A percentile compares a stretch with the other conserved stretches of the same genome.
Conservation (phyloP, 2,888 invertebrate genomes). For the Epistrophella euchroma region DNA sequence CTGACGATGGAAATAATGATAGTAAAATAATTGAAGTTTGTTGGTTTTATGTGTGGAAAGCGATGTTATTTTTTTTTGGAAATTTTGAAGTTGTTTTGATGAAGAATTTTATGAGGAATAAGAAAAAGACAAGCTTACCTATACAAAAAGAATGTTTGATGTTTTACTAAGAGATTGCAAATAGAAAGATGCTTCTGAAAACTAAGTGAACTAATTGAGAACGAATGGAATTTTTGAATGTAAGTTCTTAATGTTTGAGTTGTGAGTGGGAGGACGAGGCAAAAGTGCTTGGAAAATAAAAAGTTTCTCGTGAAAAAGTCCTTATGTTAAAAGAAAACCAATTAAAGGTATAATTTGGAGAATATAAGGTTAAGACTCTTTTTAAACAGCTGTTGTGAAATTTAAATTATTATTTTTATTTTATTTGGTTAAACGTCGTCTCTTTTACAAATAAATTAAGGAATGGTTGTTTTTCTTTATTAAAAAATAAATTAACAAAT, state of each 20-base stretch:
- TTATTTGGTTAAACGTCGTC: no score
- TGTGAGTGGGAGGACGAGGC: background rate
- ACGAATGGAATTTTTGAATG: slow-evolving; percentile 7
- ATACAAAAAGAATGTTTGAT: slow-evolving; percentile 33
- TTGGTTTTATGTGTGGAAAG: slow-evolving; percentile 51
- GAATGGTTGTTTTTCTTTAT: no score
- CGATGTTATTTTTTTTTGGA: slow-evolving; percentile 15
- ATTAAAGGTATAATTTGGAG: background rate
- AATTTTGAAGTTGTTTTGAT: slow-evolving; percentile 33
- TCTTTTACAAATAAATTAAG: no score
- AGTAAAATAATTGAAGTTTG: slow-evolving; percentile 60
- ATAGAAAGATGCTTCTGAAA: slow-evolving; percentile 23
- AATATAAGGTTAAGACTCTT: background rate
- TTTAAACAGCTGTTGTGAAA: background rate
- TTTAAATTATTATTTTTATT: background rate
- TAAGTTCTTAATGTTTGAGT: background rate
- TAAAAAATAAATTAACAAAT: no score
- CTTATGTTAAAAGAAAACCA: background rate
- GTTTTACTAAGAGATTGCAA: slow-evolving; percentile 34
- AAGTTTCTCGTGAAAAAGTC: background rate
- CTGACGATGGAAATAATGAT: slow-evolving; percentile 35
- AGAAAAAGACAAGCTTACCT: slow-evolving; percentile 23
- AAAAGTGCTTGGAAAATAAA: background rate
- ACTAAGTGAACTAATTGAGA: slow-evolving; percentile 45
- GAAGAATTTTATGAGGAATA: slow-evolving; percentile 20